Base-by-base conservation (phyloP, 2,888 invertebrate genomes). In the Dendrolimus pini region DNA sequence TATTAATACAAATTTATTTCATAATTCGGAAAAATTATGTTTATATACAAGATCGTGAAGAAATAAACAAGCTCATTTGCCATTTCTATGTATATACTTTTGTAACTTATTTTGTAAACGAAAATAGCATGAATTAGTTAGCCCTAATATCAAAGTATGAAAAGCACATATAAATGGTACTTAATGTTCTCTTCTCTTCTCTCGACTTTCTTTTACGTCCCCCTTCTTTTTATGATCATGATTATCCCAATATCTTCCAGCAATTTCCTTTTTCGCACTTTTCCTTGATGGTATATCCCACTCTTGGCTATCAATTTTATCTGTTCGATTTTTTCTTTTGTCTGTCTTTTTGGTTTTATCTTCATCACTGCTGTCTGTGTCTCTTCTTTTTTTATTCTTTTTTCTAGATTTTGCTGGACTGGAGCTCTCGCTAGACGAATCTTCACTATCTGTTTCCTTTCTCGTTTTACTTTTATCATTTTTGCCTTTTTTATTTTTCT, bases 161-260 rank as follows among this genome's bases (percentile, higher is more conserved):
- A 30, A 30, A 30, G 30, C 30, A 30, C 30, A 1, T 30, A 30
- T 30, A 30, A 30, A 30, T 30, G 30, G 6, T 30, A 65, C 13
- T 62, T 55, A 47, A 47, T 9, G 61, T 61, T 54, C 62, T 68
- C 6, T 14, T 60, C 41, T 59, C 56, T 59, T 60, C 60, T 60
- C 41, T 59, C 60, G 59, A 54, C 0, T 9, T 30, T n/a, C 61
- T 18, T 9, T 61, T 57, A 2, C 61, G 62, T 54, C 69, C 66
- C 7, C 64, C 61, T 53, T 61, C 70, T 42, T 62, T 10, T 66
- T 63, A n/a, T 62, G 60, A 56, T 71, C 66, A 47, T 65, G 65
- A 10, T 64, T 67, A 41, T 80, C 74, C 75, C 77, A 77, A 56
- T 75, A 77, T n/a, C 75, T 65, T 13, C 64, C 67, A 1, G 70